Conservation (phyloP, 2,113 vertebrate species). For the Bubo blakistoni region DNA sequence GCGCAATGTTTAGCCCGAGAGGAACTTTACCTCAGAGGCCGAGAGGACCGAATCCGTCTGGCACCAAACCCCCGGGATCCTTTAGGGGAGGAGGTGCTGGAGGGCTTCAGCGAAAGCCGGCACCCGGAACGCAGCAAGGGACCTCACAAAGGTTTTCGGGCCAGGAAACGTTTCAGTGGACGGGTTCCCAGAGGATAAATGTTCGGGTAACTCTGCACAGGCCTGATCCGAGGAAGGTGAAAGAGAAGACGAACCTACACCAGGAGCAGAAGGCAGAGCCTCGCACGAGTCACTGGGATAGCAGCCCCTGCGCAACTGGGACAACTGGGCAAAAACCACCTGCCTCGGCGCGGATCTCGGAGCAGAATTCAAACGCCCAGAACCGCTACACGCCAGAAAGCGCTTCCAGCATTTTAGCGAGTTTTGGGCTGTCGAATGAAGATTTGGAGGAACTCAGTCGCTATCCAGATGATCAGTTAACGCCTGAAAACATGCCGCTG, state of each 20-base stretch:
- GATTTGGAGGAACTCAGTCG: conserved; percentile 89
- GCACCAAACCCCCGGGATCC: conserved; percentile 70
- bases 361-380: conserved; percentile 55
- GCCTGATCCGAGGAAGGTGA: conserved; percentile 68
- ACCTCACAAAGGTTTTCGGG: conserved; percentile 65
- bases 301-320: conserved; percentile 1
- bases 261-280: conserved; percentile 69
- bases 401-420: conserved; percentile 87
- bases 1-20: conserved; percentile 88
- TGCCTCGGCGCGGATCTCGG: background rate
- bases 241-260: conserved; percentile 68
- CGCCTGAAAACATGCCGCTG: conserved; percentile 88
- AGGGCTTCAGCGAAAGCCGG: conserved; percentile 67
- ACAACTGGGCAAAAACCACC: conserved; percentile 29
- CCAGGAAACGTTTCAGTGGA: conserved; percentile 57
- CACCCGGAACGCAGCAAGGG: conserved; percentile 67
- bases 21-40: conserved; percentile 79
- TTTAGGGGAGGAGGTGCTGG: conserved; percentile 67
- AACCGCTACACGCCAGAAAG: conserved; percentile 86
- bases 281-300: conserved; percentile 57
- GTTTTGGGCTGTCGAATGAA: conserved; percentile 91
- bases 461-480: conserved; percentile 90
- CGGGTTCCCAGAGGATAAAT: conserved; percentile 75
- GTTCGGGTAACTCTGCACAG: conserved; percentile 73
- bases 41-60: conserved; percentile 67